These are phyloP conservation scores for Spisula solida DNA, from an alignment of 2,888 invertebrate genomes.

Conservation along the genomic window DNA sequence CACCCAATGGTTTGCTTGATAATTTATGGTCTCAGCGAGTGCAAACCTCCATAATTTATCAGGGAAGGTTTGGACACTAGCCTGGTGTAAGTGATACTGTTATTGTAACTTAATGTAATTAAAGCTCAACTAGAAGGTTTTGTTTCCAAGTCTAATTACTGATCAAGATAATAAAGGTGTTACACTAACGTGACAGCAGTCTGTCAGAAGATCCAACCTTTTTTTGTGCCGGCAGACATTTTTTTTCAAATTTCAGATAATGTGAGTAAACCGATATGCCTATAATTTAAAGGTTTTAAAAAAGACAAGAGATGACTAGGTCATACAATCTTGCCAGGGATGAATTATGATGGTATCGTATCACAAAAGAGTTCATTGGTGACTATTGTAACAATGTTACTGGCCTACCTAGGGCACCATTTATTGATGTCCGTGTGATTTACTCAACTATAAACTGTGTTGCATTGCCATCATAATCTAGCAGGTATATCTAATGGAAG, in stretches of 20 bases:
- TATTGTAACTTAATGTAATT: constrained; percentile 22
- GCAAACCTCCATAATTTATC: background rate
- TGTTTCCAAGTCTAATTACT: constrained; percentile 5
- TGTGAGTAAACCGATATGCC: constrained; percentile 49
- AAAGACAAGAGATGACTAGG: constrained; percentile 35
- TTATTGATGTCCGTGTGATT: constrained; percentile 27
- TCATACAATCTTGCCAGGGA: constrained; percentile 41
- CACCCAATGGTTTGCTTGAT: no score
- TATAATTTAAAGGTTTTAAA: constrained; percentile 55
- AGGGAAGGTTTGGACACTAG: background rate
- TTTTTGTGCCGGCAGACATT: constrained; percentile 26
- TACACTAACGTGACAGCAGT: constrained; percentile 30
- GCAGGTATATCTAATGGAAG: no score
- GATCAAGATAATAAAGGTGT: constrained; percentile 8
- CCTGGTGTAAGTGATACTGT: constrained; percentile 14
- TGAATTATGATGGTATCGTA: constrained; percentile 43
- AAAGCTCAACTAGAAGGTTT: background rate
- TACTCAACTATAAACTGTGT: background rate
- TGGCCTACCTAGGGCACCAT: constrained; percentile 19
- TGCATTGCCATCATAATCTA: no score
- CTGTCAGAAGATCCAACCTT: constrained; percentile 44
- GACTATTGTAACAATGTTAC: constrained; percentile 31
- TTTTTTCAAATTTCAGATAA: constrained; percentile 37
- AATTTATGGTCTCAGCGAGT: no score
- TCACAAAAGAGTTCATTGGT: constrained; percentile 35